phyloP scores from a whole-genome alignment of 2,797 vertebrate genomes.

The Microtus agrestis region DNA sequence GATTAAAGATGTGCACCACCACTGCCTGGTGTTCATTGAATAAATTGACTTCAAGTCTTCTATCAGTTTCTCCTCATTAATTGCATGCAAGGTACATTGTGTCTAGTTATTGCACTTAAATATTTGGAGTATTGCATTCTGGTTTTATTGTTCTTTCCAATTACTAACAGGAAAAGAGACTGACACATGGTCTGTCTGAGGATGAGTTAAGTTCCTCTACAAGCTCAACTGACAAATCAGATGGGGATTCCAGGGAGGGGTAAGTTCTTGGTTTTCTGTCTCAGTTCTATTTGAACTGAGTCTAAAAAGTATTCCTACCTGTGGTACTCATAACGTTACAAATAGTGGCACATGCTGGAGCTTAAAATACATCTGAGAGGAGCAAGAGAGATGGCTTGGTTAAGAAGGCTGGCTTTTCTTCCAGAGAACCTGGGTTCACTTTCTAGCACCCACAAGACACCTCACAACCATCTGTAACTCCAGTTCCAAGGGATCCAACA shows the following conservation, averaged over 20 bases:
- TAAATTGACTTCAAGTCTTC: conserved; percentile 56
- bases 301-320: conserved; percentile 35
- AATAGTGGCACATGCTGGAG: conserved; percentile 7
- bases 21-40: background rate
- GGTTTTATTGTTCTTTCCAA: conserved; percentile 60
- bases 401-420: background rate
- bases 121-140: background rate
- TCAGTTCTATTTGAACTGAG: conserved; percentile 61
- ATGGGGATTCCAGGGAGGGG: conserved; percentile 93
- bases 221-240: conserved; percentile 96
- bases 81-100: background rate
- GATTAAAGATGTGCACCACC: background rate
- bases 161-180: conserved; percentile 83
- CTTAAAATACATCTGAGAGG: conserved; percentile 22
- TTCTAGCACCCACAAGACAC: background rate
- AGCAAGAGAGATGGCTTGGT: background rate
- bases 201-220: conserved; percentile 95
- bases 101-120: background rate
- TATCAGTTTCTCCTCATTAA: conserved; percentile 28
- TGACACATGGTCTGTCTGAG: conserved; percentile 87
- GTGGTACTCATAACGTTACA: conserved; percentile 3
- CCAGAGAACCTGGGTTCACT: background rate
- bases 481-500: background rate
- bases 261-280: conserved; percentile 83
- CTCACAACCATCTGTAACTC: background rate